Evolutionary conservation across 2,113 vertebrate species (phyloP), one percentile per base, ranked within the genome.

Genomic region (Sinocyclocheilus grahami): DNA sequence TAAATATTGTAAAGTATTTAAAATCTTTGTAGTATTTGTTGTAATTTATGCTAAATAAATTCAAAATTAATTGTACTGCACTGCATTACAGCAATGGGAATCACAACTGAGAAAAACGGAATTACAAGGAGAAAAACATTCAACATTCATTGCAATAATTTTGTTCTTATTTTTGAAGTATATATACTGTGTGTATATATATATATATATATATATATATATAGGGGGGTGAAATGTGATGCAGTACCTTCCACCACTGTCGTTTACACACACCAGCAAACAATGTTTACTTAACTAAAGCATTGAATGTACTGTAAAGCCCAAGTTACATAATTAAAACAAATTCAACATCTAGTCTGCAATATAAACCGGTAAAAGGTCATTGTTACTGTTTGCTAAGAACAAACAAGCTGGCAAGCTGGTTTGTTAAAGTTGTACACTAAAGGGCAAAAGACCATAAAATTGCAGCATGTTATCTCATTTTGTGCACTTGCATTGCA

Each of bases 381-480:
- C 84, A 90, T 90, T 79, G 72, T 80, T 78, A 6, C 78, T 92
- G 90, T 92, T 91, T 92, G 89, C 90, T 82, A 79, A 87, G 84
- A 75, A 87, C 86, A 92, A 87, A 86, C 89, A 33, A 78, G 78
- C 82, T 78, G 76, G 78, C 82, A 27, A 27, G 27, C 27, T 27
- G 27, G 83, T 92, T 91, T 90, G 71, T 88, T 60, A 92, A 90
- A 85, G 90, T 89, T 90, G 90, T 92, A 89, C 91, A 90, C 92
- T 93, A 93, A 93, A 85, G 94, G 81, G 5, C 9, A 83, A 85
- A 76, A 51, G 42, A 89, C 90, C 89, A 93, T 95, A 94, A 94
- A 95, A 89, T n/a, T 88, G 85, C 91, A 90, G 89, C 89, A 88
- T 90, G 90, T 91, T 72, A 81, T 90, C 91, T 88, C 89, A 90